Percentiles rank a stretch among this genome's conserved stretches.
Conservation (phyloP, 2,113 vertebrate genomes). For the Collichthys lucidus region DNA sequence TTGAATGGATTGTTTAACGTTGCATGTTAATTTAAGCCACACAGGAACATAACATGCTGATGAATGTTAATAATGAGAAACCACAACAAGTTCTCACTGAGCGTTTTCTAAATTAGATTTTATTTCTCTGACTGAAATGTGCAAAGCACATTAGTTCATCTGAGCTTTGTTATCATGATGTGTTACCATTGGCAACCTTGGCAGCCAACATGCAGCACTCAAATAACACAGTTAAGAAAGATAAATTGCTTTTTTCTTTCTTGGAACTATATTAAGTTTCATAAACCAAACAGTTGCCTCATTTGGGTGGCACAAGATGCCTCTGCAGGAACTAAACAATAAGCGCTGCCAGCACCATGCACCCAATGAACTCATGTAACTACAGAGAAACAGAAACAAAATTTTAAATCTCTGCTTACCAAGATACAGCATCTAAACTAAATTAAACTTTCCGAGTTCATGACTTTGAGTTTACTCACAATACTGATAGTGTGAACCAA, state of each 20-base stretch:
- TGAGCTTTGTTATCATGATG: neutral
- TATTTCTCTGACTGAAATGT: neutral
- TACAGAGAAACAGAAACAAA: constrained; percentile 1
- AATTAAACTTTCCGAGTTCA: constrained; percentile 22
- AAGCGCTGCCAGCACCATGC: constrained; percentile 5
- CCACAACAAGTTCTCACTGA: neutral
- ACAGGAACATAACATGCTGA: neutral
- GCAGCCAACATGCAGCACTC: neutral
- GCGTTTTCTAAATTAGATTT: neutral
- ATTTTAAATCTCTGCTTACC: constrained; percentile 35
- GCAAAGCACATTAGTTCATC: neutral
- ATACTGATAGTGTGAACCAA: constrained; percentile 21
- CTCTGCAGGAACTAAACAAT: neutral
- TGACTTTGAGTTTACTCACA: constrained; percentile 2
- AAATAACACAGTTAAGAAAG: neutral
- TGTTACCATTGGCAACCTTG: neutral
- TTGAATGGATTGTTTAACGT: too few species aligned
- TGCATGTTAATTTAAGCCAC: neutral
- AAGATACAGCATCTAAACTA: constrained; percentile 10
- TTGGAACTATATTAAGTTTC: neutral
- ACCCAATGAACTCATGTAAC: neutral
- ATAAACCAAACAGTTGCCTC: neutral
- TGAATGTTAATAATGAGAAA: neutral
- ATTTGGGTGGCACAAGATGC: neutral
- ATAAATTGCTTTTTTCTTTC: neutral